phyloP scores from a whole-genome alignment of 2,113 vertebrate species.

The Cariama cristata region DNA sequence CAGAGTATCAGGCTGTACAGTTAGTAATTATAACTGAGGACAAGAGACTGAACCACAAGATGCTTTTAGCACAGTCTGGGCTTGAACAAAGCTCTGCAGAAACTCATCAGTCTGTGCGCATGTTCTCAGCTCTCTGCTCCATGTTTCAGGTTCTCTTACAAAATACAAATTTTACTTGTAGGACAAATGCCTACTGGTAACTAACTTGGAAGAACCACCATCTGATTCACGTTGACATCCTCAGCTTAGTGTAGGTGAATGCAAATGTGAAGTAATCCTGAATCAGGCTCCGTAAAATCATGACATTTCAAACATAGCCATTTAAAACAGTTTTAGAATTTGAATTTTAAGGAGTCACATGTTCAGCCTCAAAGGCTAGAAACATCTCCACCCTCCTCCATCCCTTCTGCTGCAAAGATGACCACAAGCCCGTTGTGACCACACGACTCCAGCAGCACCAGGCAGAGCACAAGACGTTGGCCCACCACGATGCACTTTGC shows the following conservation, averaged over 20 bases:
- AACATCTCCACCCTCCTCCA: background rate
- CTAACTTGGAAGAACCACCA: background rate
- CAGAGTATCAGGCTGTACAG: background rate
- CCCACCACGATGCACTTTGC: accelerated
- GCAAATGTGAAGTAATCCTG: background rate
- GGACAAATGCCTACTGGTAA: background rate
- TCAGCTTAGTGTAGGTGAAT: background rate
- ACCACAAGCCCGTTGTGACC: background rate
- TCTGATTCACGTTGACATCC: background rate
- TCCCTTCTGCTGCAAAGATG: background rate
- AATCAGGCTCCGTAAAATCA: background rate
- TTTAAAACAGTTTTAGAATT: background rate
- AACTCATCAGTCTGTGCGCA: accelerated
- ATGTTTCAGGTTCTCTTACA: background rate
- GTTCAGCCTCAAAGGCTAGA: background rate
- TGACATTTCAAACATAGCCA: accelerated
- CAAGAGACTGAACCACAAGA: background rate
- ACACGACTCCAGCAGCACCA: background rate
- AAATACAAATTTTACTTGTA: background rate
- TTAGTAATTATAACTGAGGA: background rate
- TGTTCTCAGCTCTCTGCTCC: background rate
- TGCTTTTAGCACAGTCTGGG: background rate
- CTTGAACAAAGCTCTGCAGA: background rate
- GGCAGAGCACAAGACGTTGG: background rate
- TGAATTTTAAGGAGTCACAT: background rate